phyloP scores from a whole-genome alignment of 2,888 invertebrate species.

The Parelbella ahira region DNA sequence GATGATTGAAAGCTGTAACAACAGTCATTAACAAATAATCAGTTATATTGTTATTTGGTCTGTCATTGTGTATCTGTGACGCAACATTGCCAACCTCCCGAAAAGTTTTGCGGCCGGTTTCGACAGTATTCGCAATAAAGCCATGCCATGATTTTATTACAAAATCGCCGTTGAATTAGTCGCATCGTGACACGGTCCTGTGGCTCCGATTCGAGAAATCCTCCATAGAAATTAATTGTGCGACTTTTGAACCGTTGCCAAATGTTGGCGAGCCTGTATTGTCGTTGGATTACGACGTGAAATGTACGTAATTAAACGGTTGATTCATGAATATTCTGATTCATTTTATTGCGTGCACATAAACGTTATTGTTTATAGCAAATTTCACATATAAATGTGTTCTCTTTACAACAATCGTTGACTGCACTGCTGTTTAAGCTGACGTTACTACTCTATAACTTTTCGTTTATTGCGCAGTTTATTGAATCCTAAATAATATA shows the following conservation, averaged over 20 bases:
- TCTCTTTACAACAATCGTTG: background rate
- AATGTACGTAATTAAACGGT: slow-evolving; percentile 34
- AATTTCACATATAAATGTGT: slow-evolving; percentile 27
- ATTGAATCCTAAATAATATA: slow-evolving; percentile 43
- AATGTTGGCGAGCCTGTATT: slow-evolving; percentile 50
- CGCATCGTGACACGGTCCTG: slow-evolving; percentile 64
- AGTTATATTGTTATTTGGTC: slow-evolving; percentile 60
- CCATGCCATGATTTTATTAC: slow-evolving; percentile 55
- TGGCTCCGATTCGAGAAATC: slow-evolving; percentile 57
- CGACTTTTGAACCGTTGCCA: slow-evolving; percentile 70
- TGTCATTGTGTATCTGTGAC: no score
- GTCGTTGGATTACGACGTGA: slow-evolving; percentile 30
- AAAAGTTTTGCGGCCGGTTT: slow-evolving; percentile 62
- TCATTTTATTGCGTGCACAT: slow-evolving; percentile 31
- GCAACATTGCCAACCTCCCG: slow-evolving; percentile 57
- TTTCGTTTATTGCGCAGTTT: slow-evolving; percentile 46
- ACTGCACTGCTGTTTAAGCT: slow-evolving; percentile 3
- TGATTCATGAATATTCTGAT: slow-evolving; percentile 38
- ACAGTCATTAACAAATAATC: slow-evolving; percentile 67
- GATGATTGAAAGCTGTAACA: no score
- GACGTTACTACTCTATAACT: slow-evolving; percentile 38
- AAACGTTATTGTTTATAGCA: slow-evolving; percentile 30
- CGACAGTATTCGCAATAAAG: slow-evolving; percentile 46
- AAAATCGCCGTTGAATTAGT: slow-evolving; percentile 58
- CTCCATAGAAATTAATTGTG: slow-evolving; percentile 64